A percentile compares a stretch with the other conserved stretches of the same genome.
phyloP scores from a whole-genome alignment of 2,113 vertebrate species.

The Megaleporinus macrocephalus region DNA sequence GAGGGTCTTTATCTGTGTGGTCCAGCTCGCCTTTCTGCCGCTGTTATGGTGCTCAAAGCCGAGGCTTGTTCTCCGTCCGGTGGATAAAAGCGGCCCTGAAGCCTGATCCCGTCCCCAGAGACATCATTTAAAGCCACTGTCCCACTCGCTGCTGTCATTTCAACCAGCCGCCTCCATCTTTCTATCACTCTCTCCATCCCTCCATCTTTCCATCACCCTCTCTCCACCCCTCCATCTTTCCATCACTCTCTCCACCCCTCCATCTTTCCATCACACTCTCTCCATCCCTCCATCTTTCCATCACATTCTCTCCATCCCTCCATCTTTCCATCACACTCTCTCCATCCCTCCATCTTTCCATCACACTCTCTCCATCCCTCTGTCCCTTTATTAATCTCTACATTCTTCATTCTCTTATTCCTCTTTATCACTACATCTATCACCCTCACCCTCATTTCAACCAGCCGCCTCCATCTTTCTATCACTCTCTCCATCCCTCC shows the following conservation, averaged over 20 bases:
- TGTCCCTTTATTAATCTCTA: no score
- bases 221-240: not conserved
- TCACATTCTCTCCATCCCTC: slow-evolving; percentile 14
- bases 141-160: slow-evolving; percentile 72
- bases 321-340: not conserved
- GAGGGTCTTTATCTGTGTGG: slow-evolving; percentile 95
- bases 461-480: slow-evolving; percentile 58
- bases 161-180: slow-evolving; percentile 58
- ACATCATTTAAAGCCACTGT: slow-evolving; percentile 82
- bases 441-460: no score
- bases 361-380: not conserved
- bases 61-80: slow-evolving; percentile 88
- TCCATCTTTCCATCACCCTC: not conserved
- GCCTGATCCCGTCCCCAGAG: slow-evolving; percentile 89
- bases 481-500: slow-evolving; percentile 30
- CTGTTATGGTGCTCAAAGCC: slow-evolving; percentile 83
- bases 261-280: not conserved
- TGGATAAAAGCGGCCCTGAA: slow-evolving; percentile 86
- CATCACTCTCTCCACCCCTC: not conserved
- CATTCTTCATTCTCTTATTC: no score
- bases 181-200: slow-evolving; percentile 34
- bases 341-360: not conserved
- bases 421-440: no score
- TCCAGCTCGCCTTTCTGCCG: slow-evolving; percentile 70
- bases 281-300: not conserved